Conservation (phyloP, 2,888 invertebrate genomes). For the Priocnemis perturbator region DNA sequence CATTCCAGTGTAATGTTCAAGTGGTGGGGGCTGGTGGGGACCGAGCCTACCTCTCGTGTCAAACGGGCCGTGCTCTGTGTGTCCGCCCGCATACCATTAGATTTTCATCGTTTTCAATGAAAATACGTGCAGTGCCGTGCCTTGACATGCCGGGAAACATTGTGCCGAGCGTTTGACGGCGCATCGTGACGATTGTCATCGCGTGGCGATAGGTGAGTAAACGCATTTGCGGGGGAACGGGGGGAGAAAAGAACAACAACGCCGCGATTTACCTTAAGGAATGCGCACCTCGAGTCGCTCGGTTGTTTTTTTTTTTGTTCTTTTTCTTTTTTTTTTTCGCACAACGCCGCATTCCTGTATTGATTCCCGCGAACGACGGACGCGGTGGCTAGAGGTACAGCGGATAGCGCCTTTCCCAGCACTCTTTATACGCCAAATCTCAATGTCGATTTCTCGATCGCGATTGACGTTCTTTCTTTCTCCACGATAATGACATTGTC, state of each 20-base stretch:
- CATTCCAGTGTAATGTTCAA: conserved; percentile 69
- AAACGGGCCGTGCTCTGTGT: conserved; percentile 66
- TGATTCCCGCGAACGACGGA: conserved; percentile 63
- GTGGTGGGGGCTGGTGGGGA: conserved; percentile 54
- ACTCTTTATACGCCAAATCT: no score
- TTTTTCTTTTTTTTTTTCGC: conserved; percentile 57
- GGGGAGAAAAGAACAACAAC: conserved; percentile 20
- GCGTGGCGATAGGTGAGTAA: conserved; percentile 49
- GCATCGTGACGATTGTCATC: conserved; percentile 45
- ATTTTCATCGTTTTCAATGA: conserved; percentile 70
- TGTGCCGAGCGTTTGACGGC: conserved; percentile 35
- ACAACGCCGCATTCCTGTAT: conserved; percentile 73
- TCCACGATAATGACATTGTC: no score
- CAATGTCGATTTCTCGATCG: no score
- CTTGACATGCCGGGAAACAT: conserved; percentile 40
- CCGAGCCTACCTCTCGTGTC: conserved; percentile 65
- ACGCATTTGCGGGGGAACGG: conserved; percentile 1
- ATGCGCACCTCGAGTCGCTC: conserved; percentile 51
- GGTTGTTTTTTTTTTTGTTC: no score
- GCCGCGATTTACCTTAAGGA: conserved; percentile 53
- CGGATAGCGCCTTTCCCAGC: no score
- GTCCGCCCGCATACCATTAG: conserved; percentile 70
- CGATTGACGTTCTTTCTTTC: no score
- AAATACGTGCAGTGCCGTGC: conserved; percentile 53
- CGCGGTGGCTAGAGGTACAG: not conserved